Conservation (phyloP, 1,140 invertebrate species). For the Schlechtendalia chinensis region DNA sequence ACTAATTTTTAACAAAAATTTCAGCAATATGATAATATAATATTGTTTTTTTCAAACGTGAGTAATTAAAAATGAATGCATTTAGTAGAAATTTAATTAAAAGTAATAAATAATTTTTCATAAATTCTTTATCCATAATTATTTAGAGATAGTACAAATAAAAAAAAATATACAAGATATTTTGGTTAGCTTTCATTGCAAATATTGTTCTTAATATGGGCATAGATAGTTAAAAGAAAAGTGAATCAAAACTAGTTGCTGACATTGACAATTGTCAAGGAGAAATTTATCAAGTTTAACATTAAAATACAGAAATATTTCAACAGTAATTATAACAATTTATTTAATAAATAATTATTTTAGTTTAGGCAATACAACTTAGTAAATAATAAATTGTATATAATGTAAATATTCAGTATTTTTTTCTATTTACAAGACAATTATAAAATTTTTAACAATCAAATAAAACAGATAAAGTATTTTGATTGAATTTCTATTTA, state of each 20-base stretch:
- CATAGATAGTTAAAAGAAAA: conserved; percentile 21
- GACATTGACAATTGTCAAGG: background rate
- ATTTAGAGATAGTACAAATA: conserved; percentile 1
- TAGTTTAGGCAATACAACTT: background rate
- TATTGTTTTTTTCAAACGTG: too few species aligned
- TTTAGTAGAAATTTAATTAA: background rate
- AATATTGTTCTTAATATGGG: background rate
- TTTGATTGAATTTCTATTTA: background rate
- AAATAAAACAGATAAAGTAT: background rate
- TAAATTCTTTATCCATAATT: background rate
- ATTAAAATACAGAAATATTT: conserved; percentile 7
- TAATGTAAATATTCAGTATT: too few species aligned
- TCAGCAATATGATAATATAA: too few species aligned
- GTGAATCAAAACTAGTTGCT: conserved; percentile 22
- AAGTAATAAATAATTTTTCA: background rate
- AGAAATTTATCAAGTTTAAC: background rate
- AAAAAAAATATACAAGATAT: background rate
- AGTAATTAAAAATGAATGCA: background rate
- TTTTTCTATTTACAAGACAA: too few species aligned
- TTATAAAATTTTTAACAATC: too few species aligned
- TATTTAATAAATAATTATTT: background rate
- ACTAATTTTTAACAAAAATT: too few species aligned
- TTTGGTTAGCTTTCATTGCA: conserved; percentile 25
- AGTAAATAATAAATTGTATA: too few species aligned
- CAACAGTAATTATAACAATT: background rate